Conservation (phyloP, 2,797 vertebrate genomes). For the Ibycter americanus region DNA sequence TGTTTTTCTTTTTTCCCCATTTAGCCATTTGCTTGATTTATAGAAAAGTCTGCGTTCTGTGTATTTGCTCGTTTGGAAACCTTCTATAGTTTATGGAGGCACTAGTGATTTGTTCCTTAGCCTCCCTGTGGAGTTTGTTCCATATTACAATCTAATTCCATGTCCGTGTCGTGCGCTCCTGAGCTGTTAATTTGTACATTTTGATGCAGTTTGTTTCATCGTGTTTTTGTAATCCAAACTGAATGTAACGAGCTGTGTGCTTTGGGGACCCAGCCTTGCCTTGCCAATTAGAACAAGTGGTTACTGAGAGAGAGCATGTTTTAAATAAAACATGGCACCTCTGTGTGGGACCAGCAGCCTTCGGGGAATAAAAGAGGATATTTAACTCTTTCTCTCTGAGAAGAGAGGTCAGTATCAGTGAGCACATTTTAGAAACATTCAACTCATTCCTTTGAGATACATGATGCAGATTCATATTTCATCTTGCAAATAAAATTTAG, state of each 20-base stretch:
- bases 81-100: constrained; percentile 71
- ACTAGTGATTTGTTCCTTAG: constrained; percentile 73
- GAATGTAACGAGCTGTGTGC: constrained; percentile 81
- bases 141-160: constrained; percentile 78
- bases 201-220: constrained; percentile 80
- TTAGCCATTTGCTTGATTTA: constrained; percentile 74
- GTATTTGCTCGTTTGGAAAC: constrained; percentile 75
- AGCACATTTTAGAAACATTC: neutral
- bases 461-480: neutral
- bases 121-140: constrained; percentile 75
- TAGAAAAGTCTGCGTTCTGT: constrained; percentile 60
- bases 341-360: constrained; percentile 57
- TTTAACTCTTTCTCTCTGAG: constrained; percentile 71
- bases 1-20: neutral
- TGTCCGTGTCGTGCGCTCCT: constrained; percentile 69
- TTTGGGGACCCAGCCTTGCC: constrained; percentile 79
- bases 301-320: constrained; percentile 78
- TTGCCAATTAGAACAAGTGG: constrained; percentile 84
- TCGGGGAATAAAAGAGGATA: constrained; percentile 54
- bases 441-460: neutral
- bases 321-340: constrained; percentile 84
- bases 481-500: neutral
- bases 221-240: constrained; percentile 82
- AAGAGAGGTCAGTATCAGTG: constrained; percentile 10
- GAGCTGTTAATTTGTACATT: constrained; percentile 82